These are phyloP conservation scores for Acrocyrtus sp. DNA, from an alignment of 2,888 invertebrate genomes.

Conservation along the genomic window DNA sequence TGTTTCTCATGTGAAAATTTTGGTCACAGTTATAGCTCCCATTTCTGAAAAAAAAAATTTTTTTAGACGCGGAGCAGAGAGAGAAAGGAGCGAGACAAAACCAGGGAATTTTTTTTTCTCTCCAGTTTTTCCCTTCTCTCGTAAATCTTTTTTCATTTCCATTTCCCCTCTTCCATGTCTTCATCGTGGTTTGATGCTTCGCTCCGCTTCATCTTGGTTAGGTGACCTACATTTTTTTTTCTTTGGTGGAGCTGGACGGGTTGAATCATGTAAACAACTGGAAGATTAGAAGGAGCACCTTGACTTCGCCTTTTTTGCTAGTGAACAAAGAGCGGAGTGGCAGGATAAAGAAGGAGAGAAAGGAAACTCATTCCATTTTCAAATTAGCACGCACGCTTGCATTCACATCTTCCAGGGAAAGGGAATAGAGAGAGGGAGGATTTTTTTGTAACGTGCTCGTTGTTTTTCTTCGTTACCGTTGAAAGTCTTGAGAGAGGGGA, in stretches of 20 bases:
- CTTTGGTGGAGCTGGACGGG: neutral
- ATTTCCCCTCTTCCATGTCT: neutral
- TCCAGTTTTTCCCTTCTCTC: too few species aligned
- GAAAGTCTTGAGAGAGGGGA: too few species aligned
- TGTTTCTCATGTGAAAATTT: slow-evolving; percentile 1
- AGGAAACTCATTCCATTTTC: slow-evolving; percentile 8
- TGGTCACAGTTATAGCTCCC: slow-evolving; percentile 9
- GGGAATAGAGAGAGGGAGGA: neutral
- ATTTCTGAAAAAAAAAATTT: too few species aligned
- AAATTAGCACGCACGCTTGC: slow-evolving; percentile 35
- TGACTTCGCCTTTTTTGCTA: too few species aligned
- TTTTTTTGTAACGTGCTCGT: neutral
- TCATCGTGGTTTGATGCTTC: too few species aligned
- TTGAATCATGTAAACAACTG: neutral
- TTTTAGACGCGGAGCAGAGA: too few species aligned
- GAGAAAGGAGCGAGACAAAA: too few species aligned
- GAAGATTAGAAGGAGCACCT: neutral
- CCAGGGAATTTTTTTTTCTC: too few species aligned
- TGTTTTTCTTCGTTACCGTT: too few species aligned
- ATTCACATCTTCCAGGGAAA: neutral
- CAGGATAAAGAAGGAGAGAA: neutral
- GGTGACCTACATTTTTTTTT: slow-evolving; percentile 28
- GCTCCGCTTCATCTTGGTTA: neutral
- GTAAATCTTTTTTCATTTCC: slow-evolving; percentile 43
- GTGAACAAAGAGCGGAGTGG: neutral